Percentiles rank a stretch among this genome's conserved stretches.
phyloP scores from a whole-genome alignment of 2,113 vertebrate species.

The Dolichotis patagonum region DNA sequence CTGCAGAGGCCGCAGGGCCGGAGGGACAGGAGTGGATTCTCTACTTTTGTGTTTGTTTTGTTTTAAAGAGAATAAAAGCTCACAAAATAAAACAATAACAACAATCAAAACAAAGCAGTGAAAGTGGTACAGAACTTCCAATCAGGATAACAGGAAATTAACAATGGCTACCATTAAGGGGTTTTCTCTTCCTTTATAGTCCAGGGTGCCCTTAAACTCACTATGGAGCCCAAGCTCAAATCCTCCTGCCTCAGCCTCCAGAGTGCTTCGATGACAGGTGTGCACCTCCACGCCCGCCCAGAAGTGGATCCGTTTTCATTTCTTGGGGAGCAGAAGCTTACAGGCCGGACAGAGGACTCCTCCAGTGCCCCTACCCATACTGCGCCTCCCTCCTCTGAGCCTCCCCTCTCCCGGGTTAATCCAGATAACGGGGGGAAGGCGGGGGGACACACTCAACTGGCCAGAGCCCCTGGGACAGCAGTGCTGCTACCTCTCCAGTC shows the following conservation, averaged over 20 bases:
- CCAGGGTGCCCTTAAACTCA: not conserved
- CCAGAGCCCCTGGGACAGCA: not conserved
- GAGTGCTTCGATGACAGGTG: not conserved
- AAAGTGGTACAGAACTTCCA: too few species aligned
- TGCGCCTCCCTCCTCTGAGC: not conserved
- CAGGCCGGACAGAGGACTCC: not conserved
- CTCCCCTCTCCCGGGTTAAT: not conserved
- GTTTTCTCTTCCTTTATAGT: not conserved
- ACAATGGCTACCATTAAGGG: too few species aligned
- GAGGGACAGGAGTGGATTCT: not conserved
- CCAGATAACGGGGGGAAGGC: too few species aligned
- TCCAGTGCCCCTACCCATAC: not conserved
- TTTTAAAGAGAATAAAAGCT: too few species aligned
- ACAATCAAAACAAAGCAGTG: too few species aligned
- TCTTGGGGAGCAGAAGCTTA: not conserved
- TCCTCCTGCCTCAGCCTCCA: not conserved
- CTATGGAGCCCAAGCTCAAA: not conserved
- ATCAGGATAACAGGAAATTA: too few species aligned
- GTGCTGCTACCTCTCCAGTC: not conserved
- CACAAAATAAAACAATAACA: too few species aligned
- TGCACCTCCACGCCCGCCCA: not conserved
- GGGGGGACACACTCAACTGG: not conserved
- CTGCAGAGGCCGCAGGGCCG: not conserved
- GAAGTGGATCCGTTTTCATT: not conserved
- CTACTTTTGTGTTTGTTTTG: not conserved